These are phyloP conservation scores for Quadroppia sp. DNA, from an alignment of 2,888 invertebrate genomes.

Conservation along the genomic window DNA sequence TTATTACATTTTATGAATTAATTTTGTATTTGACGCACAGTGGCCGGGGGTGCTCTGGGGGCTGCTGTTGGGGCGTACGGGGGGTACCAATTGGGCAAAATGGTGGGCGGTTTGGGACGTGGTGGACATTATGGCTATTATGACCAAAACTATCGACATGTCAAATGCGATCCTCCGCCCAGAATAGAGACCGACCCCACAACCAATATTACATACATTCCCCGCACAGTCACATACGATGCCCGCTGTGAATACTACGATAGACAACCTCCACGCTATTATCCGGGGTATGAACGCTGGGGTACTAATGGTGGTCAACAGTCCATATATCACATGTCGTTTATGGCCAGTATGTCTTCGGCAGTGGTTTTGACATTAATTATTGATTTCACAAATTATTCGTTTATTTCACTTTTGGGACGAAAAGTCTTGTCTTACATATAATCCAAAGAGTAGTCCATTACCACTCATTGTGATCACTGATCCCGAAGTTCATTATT, in stretches of 20 bases:
- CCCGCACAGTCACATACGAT: conserved; percentile 23
- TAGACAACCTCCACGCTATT: conserved; percentile 10
- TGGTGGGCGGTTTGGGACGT: conserved; percentile 36
- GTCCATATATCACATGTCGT: too few relatives aligned
- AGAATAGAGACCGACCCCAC: conserved; percentile 35
- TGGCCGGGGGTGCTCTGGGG: conserved; percentile 13
- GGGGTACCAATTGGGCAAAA: conserved; percentile 37
- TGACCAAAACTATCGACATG: not conserved
- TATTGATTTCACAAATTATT: too few relatives aligned
- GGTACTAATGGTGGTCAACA: too few relatives aligned
- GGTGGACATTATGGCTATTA: conserved; percentile 38
- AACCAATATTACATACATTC: conserved; percentile 38
- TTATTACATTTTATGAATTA: not conserved
- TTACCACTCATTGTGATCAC: too few relatives aligned
- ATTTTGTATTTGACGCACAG: not conserved
- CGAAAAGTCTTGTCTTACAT: too few relatives aligned
- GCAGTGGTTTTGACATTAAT: too few relatives aligned
- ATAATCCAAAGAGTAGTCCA: too few relatives aligned
- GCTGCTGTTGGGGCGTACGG: conserved; percentile 40
- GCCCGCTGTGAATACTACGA: conserved; percentile 37
- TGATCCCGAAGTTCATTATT: too few relatives aligned
- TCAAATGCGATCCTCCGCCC: conserved; percentile 37
- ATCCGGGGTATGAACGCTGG: too few relatives aligned
- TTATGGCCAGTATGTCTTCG: too few relatives aligned
- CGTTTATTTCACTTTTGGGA: too few relatives aligned